phyloP scores from a whole-genome alignment of 2,888 invertebrate species.

The Conus canariensis region DNA sequence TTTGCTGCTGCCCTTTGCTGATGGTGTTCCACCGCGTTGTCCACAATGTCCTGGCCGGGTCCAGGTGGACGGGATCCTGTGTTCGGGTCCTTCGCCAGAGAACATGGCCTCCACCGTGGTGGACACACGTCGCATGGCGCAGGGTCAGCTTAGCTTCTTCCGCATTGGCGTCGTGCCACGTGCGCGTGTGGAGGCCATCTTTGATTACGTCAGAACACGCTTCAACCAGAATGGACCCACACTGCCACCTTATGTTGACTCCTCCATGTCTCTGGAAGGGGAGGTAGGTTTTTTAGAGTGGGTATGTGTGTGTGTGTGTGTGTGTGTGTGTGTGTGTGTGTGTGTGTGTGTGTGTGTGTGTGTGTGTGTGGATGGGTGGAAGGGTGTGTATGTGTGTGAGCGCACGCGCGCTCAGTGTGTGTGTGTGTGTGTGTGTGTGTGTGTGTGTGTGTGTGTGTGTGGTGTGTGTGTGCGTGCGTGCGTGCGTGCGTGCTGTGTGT shows the following conservation, averaged over 20 bases:
- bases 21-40: no score
- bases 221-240: slow-evolving; percentile 44
- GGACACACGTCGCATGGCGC: slow-evolving; percentile 59
- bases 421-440: not conserved
- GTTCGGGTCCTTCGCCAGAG: slow-evolving; percentile 63
- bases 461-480: not conserved
- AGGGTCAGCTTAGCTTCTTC: slow-evolving; percentile 63
- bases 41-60: no score
- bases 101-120: slow-evolving; percentile 66
- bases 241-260: slow-evolving; percentile 40
- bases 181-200: slow-evolving; percentile 59
- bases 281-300: not conserved
- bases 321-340: not conserved
- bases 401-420: not conserved
- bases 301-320: not conserved
- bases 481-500: not conserved
- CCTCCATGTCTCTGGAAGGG: slow-evolving; percentile 35
- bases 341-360: not conserved
- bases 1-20: no score
- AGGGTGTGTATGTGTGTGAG: not conserved
- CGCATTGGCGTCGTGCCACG: slow-evolving; percentile 64
- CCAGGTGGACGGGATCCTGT: slow-evolving; percentile 65
- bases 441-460: no score
- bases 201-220: slow-evolving; percentile 54
- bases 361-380: not conserved